Conservation (phyloP, 2,888 invertebrate species). For the Erebia ligea region DNA sequence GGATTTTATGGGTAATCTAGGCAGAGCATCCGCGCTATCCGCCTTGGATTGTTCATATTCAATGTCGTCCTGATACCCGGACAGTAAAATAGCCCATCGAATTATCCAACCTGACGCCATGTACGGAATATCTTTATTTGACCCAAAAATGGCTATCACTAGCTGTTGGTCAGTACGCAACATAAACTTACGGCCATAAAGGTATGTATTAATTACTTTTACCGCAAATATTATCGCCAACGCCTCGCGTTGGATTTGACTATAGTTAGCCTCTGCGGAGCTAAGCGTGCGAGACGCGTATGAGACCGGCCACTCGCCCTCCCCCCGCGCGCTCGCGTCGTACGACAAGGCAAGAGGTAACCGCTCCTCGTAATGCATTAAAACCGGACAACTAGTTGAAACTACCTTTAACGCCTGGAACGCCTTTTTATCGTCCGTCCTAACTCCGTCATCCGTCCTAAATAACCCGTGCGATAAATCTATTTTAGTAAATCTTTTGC, state of each 20-base stretch:
- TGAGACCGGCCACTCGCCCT: constrained; percentile 35
- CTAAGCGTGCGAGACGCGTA: constrained; percentile 44
- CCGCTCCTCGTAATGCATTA: constrained; percentile 21
- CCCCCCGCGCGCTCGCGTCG: constrained; percentile 31
- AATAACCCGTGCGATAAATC: too few species aligned
- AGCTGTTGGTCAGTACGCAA: not conserved
- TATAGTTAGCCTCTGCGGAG: constrained; percentile 43
- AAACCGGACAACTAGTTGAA: constrained; percentile 1
- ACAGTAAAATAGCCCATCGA: constrained; percentile 1
- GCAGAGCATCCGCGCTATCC: not conserved
- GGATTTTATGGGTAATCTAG: not conserved
- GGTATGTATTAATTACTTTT: not conserved
- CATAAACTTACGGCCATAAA: not conserved
- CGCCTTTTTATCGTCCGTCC: constrained; percentile 29
- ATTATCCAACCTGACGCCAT: not conserved
- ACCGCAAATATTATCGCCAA: not conserved
- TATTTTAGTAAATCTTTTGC: constrained; percentile 29
- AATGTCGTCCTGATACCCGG: not conserved
- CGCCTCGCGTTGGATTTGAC: constrained; percentile 39
- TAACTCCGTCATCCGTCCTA: too few species aligned
- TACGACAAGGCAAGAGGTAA: constrained; percentile 28
- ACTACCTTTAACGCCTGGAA: constrained; percentile 11
- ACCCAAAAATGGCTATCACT: not conserved
- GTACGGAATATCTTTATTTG: not conserved
- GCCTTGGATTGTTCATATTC: constrained; percentile 22